A percentile compares a stretch with the other conserved stretches of the same genome.
Conservation (phyloP, 2,113 vertebrate species). For the Heterocephalus glaber region DNA sequence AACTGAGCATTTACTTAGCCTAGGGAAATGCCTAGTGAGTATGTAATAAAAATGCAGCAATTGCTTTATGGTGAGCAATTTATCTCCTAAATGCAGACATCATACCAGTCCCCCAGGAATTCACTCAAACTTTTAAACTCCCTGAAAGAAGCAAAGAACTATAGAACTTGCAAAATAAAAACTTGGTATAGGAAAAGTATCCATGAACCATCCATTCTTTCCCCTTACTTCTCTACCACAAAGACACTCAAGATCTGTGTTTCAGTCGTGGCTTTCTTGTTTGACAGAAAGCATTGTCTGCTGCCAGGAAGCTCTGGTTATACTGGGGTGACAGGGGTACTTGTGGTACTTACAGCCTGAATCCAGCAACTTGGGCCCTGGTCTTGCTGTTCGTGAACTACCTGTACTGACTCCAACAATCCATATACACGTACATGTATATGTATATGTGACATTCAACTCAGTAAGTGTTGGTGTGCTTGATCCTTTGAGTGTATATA, state of each 20-base stretch:
- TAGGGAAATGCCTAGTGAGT: background rate
- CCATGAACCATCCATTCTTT: background rate
- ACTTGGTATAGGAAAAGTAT: background rate
- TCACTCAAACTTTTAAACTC: background rate
- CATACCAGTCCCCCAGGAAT: background rate
- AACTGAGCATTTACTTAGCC: background rate
- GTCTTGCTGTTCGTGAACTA: background rate
- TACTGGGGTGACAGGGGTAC: too few relatives aligned
- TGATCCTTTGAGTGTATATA: background rate
- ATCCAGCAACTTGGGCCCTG: background rate
- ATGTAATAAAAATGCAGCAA: background rate
- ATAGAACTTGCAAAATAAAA: background rate
- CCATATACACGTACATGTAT: too few relatives aligned
- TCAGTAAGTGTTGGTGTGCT: background rate
- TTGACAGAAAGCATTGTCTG: background rate
- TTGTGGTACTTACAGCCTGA: background rate
- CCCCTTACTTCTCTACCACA: background rate
- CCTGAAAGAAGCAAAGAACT: background rate
- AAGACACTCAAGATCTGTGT: background rate
- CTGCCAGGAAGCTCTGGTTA: background rate
- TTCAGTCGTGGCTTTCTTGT: background rate
- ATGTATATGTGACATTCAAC: background rate
- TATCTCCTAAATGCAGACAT: background rate
- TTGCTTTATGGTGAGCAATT: background rate
- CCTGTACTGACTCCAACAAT: background rate